Percentiles rank a stretch among this genome's conserved stretches.
Evolutionary conservation across 2,113 vertebrate species (phyloP).

Genomic region (Scytalopus superciliaris): DNA sequence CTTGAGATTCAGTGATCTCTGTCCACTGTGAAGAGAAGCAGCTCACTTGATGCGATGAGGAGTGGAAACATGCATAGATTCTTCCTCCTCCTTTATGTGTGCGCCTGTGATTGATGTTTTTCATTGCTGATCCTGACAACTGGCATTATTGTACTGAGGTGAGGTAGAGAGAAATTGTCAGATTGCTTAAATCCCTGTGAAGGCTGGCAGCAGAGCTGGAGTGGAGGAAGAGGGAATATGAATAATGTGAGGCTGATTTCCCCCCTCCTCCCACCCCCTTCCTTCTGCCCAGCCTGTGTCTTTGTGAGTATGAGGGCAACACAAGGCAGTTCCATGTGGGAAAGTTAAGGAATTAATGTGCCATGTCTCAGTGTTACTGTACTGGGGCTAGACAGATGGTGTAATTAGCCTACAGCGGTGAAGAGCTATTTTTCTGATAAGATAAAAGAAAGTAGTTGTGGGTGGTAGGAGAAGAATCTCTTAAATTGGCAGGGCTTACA

Average conservation of each 20-base stretch:
- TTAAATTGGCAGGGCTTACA: conserved; percentile 44
- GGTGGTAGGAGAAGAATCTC: conserved; percentile 60
- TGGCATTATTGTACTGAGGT: conserved; percentile 39
- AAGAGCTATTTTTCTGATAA: conserved; percentile 69
- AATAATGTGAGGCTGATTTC: conserved; percentile 37
- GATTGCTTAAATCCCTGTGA: conserved; percentile 51
- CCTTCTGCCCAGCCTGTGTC: conserved; percentile 18
- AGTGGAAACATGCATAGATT: not conserved
- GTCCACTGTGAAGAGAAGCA: not conserved
- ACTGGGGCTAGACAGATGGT: conserved; percentile 78
- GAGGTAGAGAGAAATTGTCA: conserved; percentile 60
- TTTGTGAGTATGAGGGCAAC: conserved; percentile 52
- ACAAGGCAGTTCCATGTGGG: conserved; percentile 60
- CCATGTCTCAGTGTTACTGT: conserved; percentile 65
- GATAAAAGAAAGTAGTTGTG: conserved; percentile 73
- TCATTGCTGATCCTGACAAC: conserved; percentile 59
- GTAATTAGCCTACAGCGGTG: conserved; percentile 74
- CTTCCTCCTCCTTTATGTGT: not conserved
- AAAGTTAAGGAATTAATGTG: conserved; percentile 77
- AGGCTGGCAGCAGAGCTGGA: conserved; percentile 23
- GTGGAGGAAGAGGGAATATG: conserved; percentile 44
- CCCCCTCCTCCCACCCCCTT: not conserved
- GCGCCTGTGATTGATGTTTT: conserved; percentile 48
- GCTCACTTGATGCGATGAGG: not conserved
- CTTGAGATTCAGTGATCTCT: not conserved